These are phyloP conservation scores for Polydesmus complanatus DNA, from an alignment of 2,888 invertebrate genomes.

Conservation along the genomic window DNA sequence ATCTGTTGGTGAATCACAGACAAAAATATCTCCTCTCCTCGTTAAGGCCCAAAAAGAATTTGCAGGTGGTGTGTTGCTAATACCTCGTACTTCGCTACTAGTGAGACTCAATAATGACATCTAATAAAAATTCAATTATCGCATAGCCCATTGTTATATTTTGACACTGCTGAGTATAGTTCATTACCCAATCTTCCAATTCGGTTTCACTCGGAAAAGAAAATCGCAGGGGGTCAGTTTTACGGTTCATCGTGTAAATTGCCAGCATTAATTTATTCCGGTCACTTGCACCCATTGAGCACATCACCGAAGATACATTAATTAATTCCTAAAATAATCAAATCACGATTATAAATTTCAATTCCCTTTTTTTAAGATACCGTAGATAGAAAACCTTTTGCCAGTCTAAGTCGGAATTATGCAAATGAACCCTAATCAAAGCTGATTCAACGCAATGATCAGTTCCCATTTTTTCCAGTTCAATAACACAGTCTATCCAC, in stretches of 20 bases:
- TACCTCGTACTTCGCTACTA: slow-evolving; percentile 55
- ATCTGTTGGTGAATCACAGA: slow-evolving; percentile 60
- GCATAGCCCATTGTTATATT: background rate
- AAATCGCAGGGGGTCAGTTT: slow-evolving; percentile 48
- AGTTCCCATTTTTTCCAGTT: slow-evolving; percentile 22
- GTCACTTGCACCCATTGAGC: slow-evolving; percentile 62
- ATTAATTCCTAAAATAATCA: slow-evolving; percentile 44
- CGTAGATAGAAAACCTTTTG: slow-evolving; percentile 9
- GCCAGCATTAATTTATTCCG: slow-evolving; percentile 62
- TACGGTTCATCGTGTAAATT: slow-evolving; percentile 53
- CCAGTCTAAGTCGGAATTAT: background rate
- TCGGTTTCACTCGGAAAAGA: slow-evolving; percentile 70
- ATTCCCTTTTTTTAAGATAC: no score
- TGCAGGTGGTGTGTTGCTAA: slow-evolving; percentile 52
- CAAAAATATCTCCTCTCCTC: slow-evolving; percentile 63
- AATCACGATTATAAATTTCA: no score
- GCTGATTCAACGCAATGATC: slow-evolving; percentile 33
- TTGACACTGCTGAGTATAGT: background rate
- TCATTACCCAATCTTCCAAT: slow-evolving; percentile 68
- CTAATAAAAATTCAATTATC: background rate
- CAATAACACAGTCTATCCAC: slow-evolving; percentile 47
- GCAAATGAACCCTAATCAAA: slow-evolving; percentile 47
- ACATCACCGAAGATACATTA: slow-evolving; percentile 59
- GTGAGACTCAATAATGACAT: slow-evolving; percentile 34
- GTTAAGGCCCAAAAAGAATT: slow-evolving; percentile 66